Percentiles rank a stretch among this genome's conserved stretches.
phyloP scores from a whole-genome alignment of 2,888 invertebrate genomes.

The Pollenia amentaria region DNA sequence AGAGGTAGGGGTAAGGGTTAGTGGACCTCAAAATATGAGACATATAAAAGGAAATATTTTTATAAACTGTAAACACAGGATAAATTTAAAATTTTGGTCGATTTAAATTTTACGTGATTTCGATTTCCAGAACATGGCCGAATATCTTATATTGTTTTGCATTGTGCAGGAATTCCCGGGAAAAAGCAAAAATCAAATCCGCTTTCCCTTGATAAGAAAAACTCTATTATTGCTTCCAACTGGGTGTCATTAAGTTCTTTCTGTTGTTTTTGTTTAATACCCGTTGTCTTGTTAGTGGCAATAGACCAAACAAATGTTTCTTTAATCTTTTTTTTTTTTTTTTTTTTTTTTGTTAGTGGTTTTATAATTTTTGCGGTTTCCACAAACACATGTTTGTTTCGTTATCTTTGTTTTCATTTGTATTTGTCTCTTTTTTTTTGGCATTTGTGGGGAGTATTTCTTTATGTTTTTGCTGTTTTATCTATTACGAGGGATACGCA shows the following conservation, averaged over 20 bases:
- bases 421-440: constrained; percentile 15
- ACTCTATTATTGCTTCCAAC: constrained; percentile 9
- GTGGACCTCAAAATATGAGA: too few relatives aligned
- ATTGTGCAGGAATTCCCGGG: too few relatives aligned
- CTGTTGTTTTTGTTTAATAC: constrained; percentile 39
- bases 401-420: constrained; percentile 55
- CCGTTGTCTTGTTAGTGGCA: constrained; percentile 51
- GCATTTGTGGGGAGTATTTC: constrained; percentile 18
- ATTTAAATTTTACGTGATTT: too few relatives aligned
- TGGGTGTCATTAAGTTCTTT: constrained; percentile 41
- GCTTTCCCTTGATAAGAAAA: neutral
- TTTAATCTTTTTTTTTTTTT: too few relatives aligned
- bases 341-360: constrained; percentile 11
- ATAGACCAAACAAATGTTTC: constrained; percentile 34
- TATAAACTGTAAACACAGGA: too few relatives aligned
- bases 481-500: constrained; percentile 21
- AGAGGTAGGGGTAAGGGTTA: too few relatives aligned
- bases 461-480: constrained; percentile 11
- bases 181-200: neutral
- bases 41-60: too few relatives aligned
- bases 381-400: constrained; percentile 66
- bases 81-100: too few relatives aligned
- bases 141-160: too few relatives aligned
- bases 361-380: constrained; percentile 40
- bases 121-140: too few relatives aligned